Conservation (phyloP, 2,113 vertebrate genomes). For the Romanogobio albipinnatus region DNA sequence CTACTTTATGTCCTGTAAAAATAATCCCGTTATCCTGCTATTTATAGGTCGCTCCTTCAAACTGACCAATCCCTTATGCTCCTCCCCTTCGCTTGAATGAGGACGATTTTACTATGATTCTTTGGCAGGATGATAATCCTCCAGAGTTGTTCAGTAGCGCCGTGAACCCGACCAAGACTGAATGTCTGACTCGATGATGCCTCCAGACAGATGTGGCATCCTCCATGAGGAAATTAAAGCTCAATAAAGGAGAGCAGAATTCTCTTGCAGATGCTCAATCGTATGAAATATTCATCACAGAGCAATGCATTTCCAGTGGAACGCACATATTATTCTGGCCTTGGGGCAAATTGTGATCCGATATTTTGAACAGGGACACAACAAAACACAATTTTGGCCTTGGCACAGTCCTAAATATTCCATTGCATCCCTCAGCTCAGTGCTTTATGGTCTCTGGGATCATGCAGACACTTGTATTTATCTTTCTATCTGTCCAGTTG, state of each 20-base stretch:
- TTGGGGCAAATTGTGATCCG: slow-evolving; percentile 38
- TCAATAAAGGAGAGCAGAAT: slow-evolving; percentile 27
- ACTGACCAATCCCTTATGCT: slow-evolving; percentile 32
- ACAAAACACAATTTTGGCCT: slow-evolving; percentile 37
- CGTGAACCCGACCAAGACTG: slow-evolving; percentile 40
- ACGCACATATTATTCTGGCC: slow-evolving; percentile 53
- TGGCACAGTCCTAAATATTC: slow-evolving; percentile 14
- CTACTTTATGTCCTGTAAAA: slow-evolving; percentile 16
- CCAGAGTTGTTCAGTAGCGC: slow-evolving; percentile 10
- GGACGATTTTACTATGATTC: slow-evolving; percentile 21
- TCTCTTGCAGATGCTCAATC: slow-evolving; percentile 33
- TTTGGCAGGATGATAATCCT: slow-evolving; percentile 31
- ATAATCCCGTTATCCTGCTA: slow-evolving; percentile 28
- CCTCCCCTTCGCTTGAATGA: slow-evolving; percentile 26
- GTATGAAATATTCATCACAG: slow-evolving; percentile 59
- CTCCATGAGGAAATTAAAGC: slow-evolving; percentile 53
- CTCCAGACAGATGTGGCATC: slow-evolving; percentile 44
- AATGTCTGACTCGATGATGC: slow-evolving; percentile 38
- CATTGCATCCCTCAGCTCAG: background rate
- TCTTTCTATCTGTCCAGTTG: slow-evolving; percentile 22
- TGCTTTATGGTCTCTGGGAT: slow-evolving; percentile 36
- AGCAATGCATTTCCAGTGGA: slow-evolving; percentile 49
- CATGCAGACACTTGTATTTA: slow-evolving; percentile 21
- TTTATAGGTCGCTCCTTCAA: slow-evolving; percentile 33
- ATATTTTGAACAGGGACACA: slow-evolving; percentile 50